Conservation (phyloP, 2,113 vertebrate species). For the Morone saxatilis region DNA sequence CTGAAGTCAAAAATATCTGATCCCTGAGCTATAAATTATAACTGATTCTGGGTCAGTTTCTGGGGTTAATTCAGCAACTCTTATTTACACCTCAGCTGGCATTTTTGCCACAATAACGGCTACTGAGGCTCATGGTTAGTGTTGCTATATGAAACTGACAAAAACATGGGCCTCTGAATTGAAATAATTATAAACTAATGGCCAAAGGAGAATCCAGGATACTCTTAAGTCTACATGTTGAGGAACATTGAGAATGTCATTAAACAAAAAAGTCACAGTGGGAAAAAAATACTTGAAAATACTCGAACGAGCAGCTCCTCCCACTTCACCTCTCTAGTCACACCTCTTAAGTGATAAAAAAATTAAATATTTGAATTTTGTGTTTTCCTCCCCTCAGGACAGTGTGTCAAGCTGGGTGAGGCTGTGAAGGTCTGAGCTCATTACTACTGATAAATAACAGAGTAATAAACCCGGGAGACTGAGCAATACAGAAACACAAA, state of each 20-base stretch:
- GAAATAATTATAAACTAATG: not conserved
- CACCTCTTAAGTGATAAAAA: not conserved
- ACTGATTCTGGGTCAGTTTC: not conserved
- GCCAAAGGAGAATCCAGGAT: not conserved
- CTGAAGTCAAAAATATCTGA: no score
- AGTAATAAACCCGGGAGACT: slow-evolving; percentile 65
- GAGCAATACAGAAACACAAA: slow-evolving; percentile 64
- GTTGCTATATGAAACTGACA: not conserved
- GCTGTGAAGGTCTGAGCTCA: slow-evolving; percentile 51
- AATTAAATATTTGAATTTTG: not conserved
- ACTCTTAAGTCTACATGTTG: not conserved
- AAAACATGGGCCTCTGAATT: not conserved
- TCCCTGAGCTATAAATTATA: not conserved
- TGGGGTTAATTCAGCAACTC: no score
- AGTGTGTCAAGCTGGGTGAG: slow-evolving; percentile 48
- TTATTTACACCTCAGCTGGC: no score
- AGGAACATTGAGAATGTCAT: not conserved
- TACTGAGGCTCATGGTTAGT: not conserved
- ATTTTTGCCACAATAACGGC: not conserved
- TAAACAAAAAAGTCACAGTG: not conserved
- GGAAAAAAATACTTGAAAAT: not conserved
- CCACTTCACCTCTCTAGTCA: not conserved
- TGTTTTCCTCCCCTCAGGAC: slow-evolving; percentile 1
- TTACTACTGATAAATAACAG: slow-evolving; percentile 73
- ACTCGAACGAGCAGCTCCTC: not conserved